Base-by-base conservation (phyloP, 2,888 invertebrate species). In the Autographa pulchrina region DNA sequence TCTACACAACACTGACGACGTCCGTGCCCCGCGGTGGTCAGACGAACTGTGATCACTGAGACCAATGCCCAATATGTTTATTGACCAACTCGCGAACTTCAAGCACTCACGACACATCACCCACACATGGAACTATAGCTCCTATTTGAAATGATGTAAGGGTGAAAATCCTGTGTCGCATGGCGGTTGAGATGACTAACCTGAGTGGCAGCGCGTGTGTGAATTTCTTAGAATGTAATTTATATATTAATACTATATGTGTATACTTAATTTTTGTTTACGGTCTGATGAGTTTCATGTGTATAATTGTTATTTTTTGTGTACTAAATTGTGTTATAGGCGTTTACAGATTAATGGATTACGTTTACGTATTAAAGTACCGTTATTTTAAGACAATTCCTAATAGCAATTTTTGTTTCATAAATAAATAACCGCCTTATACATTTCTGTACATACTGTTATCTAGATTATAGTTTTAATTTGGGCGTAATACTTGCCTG, bases 1-100 rank as follows among this genome's bases (percentile, higher is more conserved):
- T 66, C 68, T 68, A 75, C 76, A 81, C 76, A 61, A 54, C 74
- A 78, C 76, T 60, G 16, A 0, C 18, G 60, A 35, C 82, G 82
- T 74, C 75, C 72, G 72, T 43, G 59, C 65, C 62, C 65, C 60
- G 52, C 70, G 58, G 70, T 67, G 69, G 72, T 68, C 75, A 65
- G 62, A n/a, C 58, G 58, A 67, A 80, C 80, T 80, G 63, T 80
- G 79, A 16, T 41, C 80, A 35, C 25, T 16, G 41, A 43, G 31
- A 35, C 61, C 38, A 54, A 63, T 18, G 65, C 52, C 65, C 62
- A 63, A 72, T 79, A 80, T 68, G 60, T 74, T 80, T 70, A 60
- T 11, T 66, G 67, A 71, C 69, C 61, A 11, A 20, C 69, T 56
- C 56, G 65, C 74, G 56, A 74, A 70, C 74, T 43, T 56, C 59